phyloP scores from a whole-genome alignment of 2,888 invertebrate genomes.

The Andrena bicolor region DNA sequence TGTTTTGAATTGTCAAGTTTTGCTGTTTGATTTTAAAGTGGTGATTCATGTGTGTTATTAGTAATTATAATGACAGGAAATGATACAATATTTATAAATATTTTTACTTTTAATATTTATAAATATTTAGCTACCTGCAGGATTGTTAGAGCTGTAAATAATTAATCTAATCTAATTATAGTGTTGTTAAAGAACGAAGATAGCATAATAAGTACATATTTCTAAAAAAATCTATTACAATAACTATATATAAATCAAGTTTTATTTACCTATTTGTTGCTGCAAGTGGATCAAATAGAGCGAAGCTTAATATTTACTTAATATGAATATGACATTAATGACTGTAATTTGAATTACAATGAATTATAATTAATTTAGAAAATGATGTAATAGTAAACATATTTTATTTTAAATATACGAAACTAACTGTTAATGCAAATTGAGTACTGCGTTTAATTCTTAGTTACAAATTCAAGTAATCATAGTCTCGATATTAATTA shows the following conservation, averaged over 20 bases:
- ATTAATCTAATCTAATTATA: slow-evolving; percentile 1
- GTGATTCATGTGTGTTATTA: background rate
- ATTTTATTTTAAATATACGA: too few relatives aligned
- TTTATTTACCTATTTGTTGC: background rate
- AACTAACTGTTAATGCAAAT: background rate
- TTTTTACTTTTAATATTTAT: background rate
- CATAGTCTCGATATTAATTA: background rate
- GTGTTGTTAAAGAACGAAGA: background rate
- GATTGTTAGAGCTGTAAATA: background rate
- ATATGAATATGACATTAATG: background rate
- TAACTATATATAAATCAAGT: background rate
- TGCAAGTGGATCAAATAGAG: background rate
- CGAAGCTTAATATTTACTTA: background rate
- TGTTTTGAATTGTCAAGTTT: slow-evolving; percentile 5
- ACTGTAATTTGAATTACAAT: background rate
- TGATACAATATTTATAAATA: background rate
- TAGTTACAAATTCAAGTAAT: background rate
- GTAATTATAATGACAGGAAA: background rate
- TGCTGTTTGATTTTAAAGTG: slow-evolving; percentile 30
- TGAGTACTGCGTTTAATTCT: background rate
- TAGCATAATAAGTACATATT: background rate
- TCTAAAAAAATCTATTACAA: background rate
- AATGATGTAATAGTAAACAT: too few relatives aligned
- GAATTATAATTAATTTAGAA: too few relatives aligned
- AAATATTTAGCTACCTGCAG: background rate